These are phyloP conservation scores for Podarcis lilfordi DNA, from an alignment of 2,797 vertebrate genomes.

Conservation along the genomic window DNA sequence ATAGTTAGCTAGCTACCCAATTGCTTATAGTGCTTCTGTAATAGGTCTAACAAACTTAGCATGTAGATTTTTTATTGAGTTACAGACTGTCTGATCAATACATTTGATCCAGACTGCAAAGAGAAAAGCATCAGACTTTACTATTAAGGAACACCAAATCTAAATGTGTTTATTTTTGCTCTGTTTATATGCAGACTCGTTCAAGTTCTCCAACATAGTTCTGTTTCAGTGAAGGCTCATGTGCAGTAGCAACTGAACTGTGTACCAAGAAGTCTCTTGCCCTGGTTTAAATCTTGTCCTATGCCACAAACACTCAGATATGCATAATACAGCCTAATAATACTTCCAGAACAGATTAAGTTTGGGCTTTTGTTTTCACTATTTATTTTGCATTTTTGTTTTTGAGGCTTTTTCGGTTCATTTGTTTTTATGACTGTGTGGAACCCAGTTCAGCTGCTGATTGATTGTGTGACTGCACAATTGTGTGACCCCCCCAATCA, in stretches of 20 bases:
- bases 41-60: background rate
- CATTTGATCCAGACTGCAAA: background rate
- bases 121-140: background rate
- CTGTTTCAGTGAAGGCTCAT: too few relatives aligned
- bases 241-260: background rate
- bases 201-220: too few relatives aligned
- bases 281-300: background rate
- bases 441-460: too few relatives aligned
- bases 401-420: too few relatives aligned
- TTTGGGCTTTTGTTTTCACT: too few relatives aligned
- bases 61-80: accelerated
- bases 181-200: background rate
- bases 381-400: too few relatives aligned
- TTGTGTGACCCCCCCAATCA: too few relatives aligned
- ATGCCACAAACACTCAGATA: background rate
- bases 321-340: background rate
- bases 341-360: too few relatives aligned
- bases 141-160: background rate
- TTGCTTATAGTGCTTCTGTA: background rate
- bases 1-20: background rate
- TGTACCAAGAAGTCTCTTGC: background rate
- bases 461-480: too few relatives aligned
- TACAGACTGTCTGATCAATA: background rate
- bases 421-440: too few relatives aligned
- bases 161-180: too few relatives aligned